Base-by-base conservation (phyloP, 1,140 invertebrate species). In the Drosophila nikananu region DNA sequence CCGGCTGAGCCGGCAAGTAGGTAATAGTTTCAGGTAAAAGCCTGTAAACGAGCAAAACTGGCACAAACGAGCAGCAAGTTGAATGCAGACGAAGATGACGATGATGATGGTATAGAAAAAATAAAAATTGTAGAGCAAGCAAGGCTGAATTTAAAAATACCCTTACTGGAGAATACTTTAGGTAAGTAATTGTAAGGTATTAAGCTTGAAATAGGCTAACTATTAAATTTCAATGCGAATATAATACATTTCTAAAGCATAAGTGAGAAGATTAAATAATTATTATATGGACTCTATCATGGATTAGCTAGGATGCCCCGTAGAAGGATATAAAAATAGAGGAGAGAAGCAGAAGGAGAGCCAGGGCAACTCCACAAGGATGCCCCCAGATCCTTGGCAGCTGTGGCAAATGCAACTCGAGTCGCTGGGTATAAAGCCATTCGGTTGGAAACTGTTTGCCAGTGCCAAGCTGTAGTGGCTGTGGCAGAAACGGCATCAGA, bases 11-110 rank as follows among this genome's bases (percentile, higher is more conserved):
- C 76, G 72, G 84, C 80, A 83, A 81, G 73, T 81, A 68, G 86
- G 81, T 90, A 90, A 89, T 86, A 90, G 84, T 89, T 84, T 90
- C 86, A 89, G 78, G 86, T 90, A 86, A 90, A 89, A 86, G 86
- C 82, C 86, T 89, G 86, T 82, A 90, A 90, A 89, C 86, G 81
- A 86, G 86, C 81, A 82, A 73, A 86, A 86, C 86, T 86, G 86
- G 81, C 73, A 81, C 86, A 86, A 90, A 90, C 78, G 86, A 90
- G 78, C 81, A 71, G 74, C 46, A 64, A 81, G 62, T 65, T 81
- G 67, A 82, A 64, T 82, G 59, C 71, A 76, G 76, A 76, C 61
- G 70, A 71, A 72, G 67, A 76, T 64, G 77, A 60, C 65, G 81
- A 35, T 60, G 76, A 44, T 78, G 58, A 52, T 41, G 52, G 41